Conservation (phyloP, 2,797 vertebrate genomes). For the Brachyrhaphis roseni region DNA sequence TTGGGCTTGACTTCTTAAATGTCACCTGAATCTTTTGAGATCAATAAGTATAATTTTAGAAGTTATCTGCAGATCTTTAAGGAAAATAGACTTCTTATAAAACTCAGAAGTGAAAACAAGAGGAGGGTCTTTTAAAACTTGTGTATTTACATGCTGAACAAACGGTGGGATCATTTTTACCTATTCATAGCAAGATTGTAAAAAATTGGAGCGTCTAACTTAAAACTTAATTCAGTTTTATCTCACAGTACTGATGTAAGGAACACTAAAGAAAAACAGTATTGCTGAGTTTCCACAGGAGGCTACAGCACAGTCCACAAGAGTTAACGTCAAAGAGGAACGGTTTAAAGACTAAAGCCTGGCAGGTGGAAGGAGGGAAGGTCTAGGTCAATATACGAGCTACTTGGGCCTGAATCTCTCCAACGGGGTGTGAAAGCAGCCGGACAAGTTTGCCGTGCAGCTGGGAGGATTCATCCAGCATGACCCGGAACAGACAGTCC, state of each 20-base stretch:
- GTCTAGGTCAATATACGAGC: slow-evolving; percentile 83
- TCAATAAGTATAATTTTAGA: slow-evolving; percentile 47
- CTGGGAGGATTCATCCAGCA: slow-evolving; percentile 84
- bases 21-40: slow-evolving; percentile 50
- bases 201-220: slow-evolving; percentile 29
- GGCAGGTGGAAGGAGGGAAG: slow-evolving; percentile 14
- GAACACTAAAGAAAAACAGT: slow-evolving; percentile 7
- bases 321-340: slow-evolving; percentile 14
- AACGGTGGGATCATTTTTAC: slow-evolving; percentile 25
- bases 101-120: slow-evolving; percentile 22
- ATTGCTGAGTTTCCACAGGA: slow-evolving; percentile 16
- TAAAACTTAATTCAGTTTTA: slow-evolving; percentile 19
- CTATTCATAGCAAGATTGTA: background rate
- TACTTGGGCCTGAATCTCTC: slow-evolving; percentile 88
- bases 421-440: slow-evolving; percentile 85
- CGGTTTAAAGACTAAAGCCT: slow-evolving; percentile 22
- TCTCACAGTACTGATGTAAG: slow-evolving; percentile 22
- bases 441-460: slow-evolving; percentile 84
- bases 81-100: slow-evolving; percentile 37
- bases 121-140: slow-evolving; percentile 23
- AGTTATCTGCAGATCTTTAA: slow-evolving; percentile 46
- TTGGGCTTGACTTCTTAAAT: slow-evolving; percentile 49
- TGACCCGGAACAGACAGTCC: slow-evolving; percentile 85
- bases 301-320: slow-evolving; percentile 13
- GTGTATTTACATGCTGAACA: slow-evolving; percentile 4